A percentile compares a stretch with the other conserved stretches of the same genome.
These are phyloP conservation scores for Dasyurus viverrinus DNA, from an alignment of 2,113 vertebrate genomes.

Conservation along the genomic window DNA sequence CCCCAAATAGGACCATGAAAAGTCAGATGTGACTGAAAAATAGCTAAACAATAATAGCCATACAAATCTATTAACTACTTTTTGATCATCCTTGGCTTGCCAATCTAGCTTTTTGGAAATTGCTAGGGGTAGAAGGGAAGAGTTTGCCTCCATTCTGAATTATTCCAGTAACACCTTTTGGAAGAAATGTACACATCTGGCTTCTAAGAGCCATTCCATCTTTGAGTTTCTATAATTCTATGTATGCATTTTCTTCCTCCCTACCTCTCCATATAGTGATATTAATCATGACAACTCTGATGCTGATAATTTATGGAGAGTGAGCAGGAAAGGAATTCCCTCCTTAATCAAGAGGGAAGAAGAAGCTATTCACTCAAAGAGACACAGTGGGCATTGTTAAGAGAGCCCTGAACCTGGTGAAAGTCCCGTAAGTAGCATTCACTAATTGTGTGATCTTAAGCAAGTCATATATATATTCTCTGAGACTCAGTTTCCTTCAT, in stretches of 20 bases:
- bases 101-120: background rate
- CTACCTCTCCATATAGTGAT: background rate
- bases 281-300: background rate
- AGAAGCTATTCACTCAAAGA: background rate
- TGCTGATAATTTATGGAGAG: background rate
- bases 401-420: background rate
- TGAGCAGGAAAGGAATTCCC: background rate
- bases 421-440: background rate
- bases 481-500: background rate
- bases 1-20: too few relatives aligned
- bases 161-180: background rate
- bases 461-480: background rate
- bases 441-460: background rate
- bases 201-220: background rate
- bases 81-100: background rate
- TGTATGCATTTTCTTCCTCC: background rate
- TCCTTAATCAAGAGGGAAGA: background rate
- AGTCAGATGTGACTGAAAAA: too few relatives aligned
- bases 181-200: background rate
- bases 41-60: background rate
- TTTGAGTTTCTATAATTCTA: background rate
- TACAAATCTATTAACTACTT: background rate
- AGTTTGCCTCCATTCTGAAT: background rate
- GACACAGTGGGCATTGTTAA: background rate
- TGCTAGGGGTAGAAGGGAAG: background rate